Conservation (phyloP, 2,113 vertebrate species). For the Bettongia penicillata region DNA sequence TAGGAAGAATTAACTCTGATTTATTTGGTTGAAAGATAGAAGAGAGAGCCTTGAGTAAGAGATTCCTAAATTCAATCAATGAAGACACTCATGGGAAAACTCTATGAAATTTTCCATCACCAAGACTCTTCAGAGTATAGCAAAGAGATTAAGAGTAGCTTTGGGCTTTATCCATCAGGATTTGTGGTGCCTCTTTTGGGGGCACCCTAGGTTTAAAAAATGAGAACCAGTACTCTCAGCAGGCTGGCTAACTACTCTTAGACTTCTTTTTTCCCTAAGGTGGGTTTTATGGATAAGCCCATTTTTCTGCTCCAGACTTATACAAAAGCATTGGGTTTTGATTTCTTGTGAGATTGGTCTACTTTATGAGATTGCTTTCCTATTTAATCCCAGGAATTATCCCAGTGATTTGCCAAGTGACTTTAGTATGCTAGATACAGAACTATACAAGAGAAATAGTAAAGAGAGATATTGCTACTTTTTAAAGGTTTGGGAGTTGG, state of each 20-base stretch:
- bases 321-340: slow-evolving; percentile 17
- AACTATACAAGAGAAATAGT: not conserved
- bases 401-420: not conserved
- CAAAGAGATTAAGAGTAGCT: not conserved
- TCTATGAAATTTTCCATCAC: not conserved
- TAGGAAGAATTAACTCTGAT: not conserved
- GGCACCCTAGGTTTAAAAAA: not conserved
- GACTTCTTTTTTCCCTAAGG: slow-evolving; percentile 16
- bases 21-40: not conserved
- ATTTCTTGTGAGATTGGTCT: slow-evolving; percentile 11
- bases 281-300: slow-evolving; percentile 45
- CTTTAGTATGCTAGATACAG: not conserved
- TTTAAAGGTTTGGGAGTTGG: not conserved
- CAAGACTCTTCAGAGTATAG: not conserved
- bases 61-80: not conserved
- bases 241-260: not conserved
- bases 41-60: not conserved
- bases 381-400: not conserved
- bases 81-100: not conserved
- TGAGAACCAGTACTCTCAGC: not conserved
- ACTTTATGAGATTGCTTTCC: slow-evolving; percentile 1
- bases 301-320: slow-evolving; percentile 12
- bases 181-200: not conserved
- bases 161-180: not conserved
- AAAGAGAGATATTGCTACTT: not conserved